Evolutionary conservation across 2,888 invertebrate species (phyloP), one percentile per base, ranked within the genome.

Genomic region (Thysanoteuthis rhombus): DNA sequence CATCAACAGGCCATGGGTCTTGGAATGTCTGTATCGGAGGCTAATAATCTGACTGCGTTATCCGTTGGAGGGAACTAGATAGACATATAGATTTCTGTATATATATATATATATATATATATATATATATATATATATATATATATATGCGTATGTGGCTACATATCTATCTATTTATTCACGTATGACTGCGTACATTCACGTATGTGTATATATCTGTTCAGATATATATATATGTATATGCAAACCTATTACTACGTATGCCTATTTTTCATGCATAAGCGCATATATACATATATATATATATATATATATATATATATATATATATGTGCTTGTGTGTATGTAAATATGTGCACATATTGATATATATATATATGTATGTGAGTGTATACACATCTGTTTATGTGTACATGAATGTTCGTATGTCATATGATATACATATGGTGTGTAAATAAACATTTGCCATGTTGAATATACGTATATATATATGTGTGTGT

Each of bases 11-110:
- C 42, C 10, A 92, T 92, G 39, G 32, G 45, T 32, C 45, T 92
- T 12, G 92, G 42, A n/a, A 92, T 92, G 40, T 92, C 92, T 25
- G 93, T 93, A 10, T 93, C 93, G 38, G 93, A 93, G 93, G 47
- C 93, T 22, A 39, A 45, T 47, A 45, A 22, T 47, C 36, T 93
- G 58, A 93, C 47, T 22, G 58, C 93, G 0, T 47, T 93, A 52
- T 58, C 93, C 6, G 93, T 93, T 58, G 93, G 93, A 36, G 93
- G 52, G 32, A 93, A 93, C 25, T 93, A 93, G 25, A 36, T 19
- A 39, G 25, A 90, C 22, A 52, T 22, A 22, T 52, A 45, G 45
- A n/a, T n/a, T 39, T 39, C 28, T 39, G 40, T 39, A 38, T 32
- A 10, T 25, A 52, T 22, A 2, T 5, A 22, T 25, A 52, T 25